Conservation (phyloP, 1,140 invertebrate genomes). For the Bradysia coprophila region DNA sequence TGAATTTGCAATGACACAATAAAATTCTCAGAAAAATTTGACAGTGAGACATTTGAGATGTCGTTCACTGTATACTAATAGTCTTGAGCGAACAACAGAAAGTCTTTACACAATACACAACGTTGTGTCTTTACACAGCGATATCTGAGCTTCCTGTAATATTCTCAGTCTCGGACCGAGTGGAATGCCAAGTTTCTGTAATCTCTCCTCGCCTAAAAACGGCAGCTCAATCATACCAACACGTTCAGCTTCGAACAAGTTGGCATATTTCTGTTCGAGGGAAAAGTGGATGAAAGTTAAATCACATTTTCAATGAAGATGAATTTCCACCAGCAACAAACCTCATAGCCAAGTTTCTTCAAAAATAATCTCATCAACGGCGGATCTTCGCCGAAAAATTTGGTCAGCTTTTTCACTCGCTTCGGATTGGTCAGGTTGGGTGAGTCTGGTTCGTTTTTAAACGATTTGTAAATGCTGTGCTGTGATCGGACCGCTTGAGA, state of each 20-base stretch:
- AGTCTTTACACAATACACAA: conserved; percentile 28
- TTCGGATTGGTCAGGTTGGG: conserved; percentile 62
- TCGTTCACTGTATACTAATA: too few species aligned
- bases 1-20: too few species aligned
- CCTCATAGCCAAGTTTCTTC: conserved; percentile 85
- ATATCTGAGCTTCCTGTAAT: conserved; percentile 70
- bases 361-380: conserved; percentile 76
- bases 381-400: conserved; percentile 88
- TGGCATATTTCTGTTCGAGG: conserved; percentile 80
- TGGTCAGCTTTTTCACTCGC: conserved; percentile 62
- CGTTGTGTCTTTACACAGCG: conserved; percentile 34
- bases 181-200: conserved; percentile 77
- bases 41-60: too few species aligned
- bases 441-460: conserved; percentile 31
- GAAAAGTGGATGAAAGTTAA: too few species aligned
- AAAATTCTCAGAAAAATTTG: too few species aligned
- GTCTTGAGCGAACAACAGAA: too few species aligned
- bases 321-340: too few species aligned
- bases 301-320: too few species aligned
- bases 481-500: conserved; percentile 28
- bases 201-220: conserved; percentile 73
- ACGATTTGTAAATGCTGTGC: conserved; percentile 20
- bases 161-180: conserved; percentile 75
- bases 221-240: conserved; percentile 84
- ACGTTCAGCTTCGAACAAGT: conserved; percentile 67